Percentiles rank a stretch among this genome's conserved stretches.
phyloP scores from a whole-genome alignment of 2,113 vertebrate genomes.

The Gopherus flavomarginatus region DNA sequence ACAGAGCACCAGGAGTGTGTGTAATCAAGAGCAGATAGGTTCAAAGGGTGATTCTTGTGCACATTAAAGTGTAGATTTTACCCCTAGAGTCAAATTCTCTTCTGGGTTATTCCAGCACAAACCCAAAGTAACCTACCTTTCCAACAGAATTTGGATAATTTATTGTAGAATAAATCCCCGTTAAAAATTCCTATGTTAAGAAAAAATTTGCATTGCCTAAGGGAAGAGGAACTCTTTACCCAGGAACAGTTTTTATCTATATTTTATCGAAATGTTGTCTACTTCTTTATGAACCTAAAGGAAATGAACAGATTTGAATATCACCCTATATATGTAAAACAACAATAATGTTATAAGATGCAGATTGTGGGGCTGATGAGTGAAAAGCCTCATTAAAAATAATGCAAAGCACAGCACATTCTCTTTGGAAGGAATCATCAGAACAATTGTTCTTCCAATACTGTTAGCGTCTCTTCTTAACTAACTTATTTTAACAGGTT shows the following conservation, averaged over 20 bases:
- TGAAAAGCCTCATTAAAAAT: neutral
- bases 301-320: neutral
- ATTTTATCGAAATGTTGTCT: neutral
- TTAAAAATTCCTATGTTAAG: neutral
- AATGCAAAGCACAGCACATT: neutral
- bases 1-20: neutral
- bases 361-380: neutral
- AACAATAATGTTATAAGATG: neutral
- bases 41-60: neutral
- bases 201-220: neutral
- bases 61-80: neutral
- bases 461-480: neutral
- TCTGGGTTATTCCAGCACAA: neutral
- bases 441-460: neutral
- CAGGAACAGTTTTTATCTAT: neutral
- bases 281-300: neutral
- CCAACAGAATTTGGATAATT: neutral
- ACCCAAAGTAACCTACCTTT: neutral
- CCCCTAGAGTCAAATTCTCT: neutral
- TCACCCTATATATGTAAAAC: neutral
- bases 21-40: neutral
- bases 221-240: neutral
- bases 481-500: neutral
- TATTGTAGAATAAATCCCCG: neutral
- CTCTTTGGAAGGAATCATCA: neutral